These are phyloP conservation scores for Rattus norvegicus DNA, from an alignment of 2,113 vertebrate species.

Conservation along the genomic window DNA sequence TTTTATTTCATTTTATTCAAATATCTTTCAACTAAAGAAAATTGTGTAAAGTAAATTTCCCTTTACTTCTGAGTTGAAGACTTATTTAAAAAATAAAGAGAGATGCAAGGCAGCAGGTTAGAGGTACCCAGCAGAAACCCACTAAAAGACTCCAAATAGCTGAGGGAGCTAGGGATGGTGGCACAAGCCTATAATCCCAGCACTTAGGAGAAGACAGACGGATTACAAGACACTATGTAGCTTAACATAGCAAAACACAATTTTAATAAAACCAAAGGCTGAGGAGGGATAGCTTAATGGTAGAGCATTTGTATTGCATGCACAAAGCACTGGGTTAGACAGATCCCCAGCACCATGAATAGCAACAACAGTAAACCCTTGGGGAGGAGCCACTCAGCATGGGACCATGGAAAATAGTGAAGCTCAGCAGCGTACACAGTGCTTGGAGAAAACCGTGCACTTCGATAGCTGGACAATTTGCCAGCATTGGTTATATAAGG, in stretches of 20 bases:
- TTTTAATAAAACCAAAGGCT: not conserved
- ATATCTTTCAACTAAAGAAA: constrained; percentile 8
- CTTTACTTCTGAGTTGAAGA: constrained; percentile 11
- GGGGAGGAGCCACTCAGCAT: too few relatives aligned
- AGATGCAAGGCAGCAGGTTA: not conserved
- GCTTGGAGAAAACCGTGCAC: not conserved
- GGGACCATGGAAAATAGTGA: not conserved
- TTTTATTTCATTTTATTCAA: not conserved
- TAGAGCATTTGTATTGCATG: not conserved
- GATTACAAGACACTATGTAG: not conserved
- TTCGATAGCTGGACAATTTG: too few relatives aligned
- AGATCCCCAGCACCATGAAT: not conserved
- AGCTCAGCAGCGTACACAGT: not conserved
- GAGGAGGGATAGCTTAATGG: not conserved
- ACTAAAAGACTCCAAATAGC: not conserved
- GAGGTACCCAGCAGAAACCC: not conserved
- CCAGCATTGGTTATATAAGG: too few relatives aligned
- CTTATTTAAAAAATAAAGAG: constrained; percentile 24
- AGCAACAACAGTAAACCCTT: not conserved
- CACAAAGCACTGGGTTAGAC: not conserved
- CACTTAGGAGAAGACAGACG: not conserved
- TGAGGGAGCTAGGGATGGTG: not conserved
- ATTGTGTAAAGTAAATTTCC: not conserved
- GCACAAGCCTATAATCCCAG: not conserved
- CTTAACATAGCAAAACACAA: not conserved